These are phyloP conservation scores for Sebastes fasciatus DNA, from an alignment of 2,113 vertebrate species.

Conservation along the genomic window DNA sequence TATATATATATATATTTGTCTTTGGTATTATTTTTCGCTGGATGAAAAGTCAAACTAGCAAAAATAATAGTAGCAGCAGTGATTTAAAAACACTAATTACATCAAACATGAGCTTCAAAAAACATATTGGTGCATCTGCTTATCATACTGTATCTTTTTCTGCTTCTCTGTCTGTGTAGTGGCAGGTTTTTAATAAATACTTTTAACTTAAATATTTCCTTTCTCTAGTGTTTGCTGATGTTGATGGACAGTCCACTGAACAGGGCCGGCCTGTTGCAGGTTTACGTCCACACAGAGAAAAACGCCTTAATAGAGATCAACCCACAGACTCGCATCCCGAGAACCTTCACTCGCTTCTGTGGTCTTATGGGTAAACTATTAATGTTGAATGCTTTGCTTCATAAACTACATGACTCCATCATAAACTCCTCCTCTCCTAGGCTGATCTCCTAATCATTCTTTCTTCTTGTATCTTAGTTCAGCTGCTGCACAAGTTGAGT, in stretches of 20 bases:
- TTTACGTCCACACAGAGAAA: constrained; percentile 95
- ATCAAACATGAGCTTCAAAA: too few relatives aligned
- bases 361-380: constrained; percentile 93
- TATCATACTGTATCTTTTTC: too few relatives aligned
- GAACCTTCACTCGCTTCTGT: constrained; percentile 96
- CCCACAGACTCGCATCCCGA: constrained; percentile 96
- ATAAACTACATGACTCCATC: too few relatives aligned
- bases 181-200: neutral
- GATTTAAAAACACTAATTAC: too few relatives aligned
- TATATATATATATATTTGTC: too few relatives aligned
- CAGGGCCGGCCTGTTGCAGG: constrained; percentile 94
- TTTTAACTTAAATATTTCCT: neutral
- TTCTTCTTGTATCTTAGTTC: constrained; percentile 84
- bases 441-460: neutral
- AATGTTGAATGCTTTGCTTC: neutral
- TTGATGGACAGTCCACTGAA: constrained; percentile 98
- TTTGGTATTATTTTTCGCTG: too few relatives aligned
- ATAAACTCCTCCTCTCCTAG: neutral
- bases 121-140: too few relatives aligned
- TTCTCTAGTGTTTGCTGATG: constrained; percentile 92
- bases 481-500: constrained; percentile 96
- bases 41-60: too few relatives aligned
- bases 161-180: neutral
- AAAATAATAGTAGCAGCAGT: too few relatives aligned
- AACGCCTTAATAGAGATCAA: constrained; percentile 96